phyloP scores from a whole-genome alignment of 2,113 vertebrate genomes.

The Heterocephalus glaber region DNA sequence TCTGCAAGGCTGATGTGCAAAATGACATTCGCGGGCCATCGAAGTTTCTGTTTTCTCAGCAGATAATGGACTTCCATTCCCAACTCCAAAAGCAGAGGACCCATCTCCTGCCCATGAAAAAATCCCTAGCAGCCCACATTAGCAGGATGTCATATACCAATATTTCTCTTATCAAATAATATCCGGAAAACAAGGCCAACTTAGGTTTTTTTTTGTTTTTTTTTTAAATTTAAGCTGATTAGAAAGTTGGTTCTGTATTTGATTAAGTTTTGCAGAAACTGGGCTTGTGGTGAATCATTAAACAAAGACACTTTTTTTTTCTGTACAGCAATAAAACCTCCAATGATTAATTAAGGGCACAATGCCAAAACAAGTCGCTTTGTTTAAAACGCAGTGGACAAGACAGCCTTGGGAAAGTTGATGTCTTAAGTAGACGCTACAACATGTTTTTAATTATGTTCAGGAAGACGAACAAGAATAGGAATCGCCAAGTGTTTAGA shows the following conservation, averaged over 20 bases:
- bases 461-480: conserved; percentile 89
- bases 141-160: accelerated
- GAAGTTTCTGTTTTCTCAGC: neutral
- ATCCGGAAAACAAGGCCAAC: conserved; percentile 56
- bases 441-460: conserved; percentile 92
- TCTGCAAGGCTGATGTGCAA: neutral
- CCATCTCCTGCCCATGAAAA: neutral
- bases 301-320: conserved; percentile 82
- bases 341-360: conserved; percentile 91
- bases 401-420: conserved; percentile 91
- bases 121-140: neutral
- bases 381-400: conserved; percentile 90
- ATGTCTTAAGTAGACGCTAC: conserved; percentile 91
- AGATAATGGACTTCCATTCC: neutral
- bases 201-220: too few relatives aligned
- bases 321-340: conserved; percentile 85
- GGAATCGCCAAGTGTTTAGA: conserved; percentile 90
- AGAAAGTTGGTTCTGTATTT: conserved; percentile 85
- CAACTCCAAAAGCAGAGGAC: neutral
- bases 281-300: conserved; percentile 86
- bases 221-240: conserved; percentile 77
- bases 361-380: conserved; percentile 89
- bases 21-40: neutral
- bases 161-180: conserved; percentile 53
- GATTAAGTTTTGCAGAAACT: conserved; percentile 87